A percentile compares a stretch with the other conserved stretches of the same genome.
Evolutionary conservation across 2,113 vertebrate genomes (phyloP).

Genomic region (Tetrax tetrax): DNA sequence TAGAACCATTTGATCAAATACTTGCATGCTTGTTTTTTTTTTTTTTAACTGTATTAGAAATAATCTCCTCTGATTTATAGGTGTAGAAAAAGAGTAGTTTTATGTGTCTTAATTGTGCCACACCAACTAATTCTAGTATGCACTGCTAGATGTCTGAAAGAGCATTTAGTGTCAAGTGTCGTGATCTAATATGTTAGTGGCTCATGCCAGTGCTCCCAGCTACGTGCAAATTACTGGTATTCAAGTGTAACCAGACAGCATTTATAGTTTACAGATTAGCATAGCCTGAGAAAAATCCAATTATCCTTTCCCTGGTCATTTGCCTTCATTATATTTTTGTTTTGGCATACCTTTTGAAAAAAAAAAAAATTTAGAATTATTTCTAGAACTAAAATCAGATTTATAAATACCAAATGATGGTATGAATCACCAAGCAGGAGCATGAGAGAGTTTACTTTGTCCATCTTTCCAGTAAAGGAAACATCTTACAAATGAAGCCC

Average conservation of each 20-base stretch:
- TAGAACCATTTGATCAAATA: constrained; percentile 46
- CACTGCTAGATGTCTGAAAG: background rate
- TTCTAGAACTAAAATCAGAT: constrained; percentile 17
- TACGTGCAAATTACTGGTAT: constrained; percentile 65
- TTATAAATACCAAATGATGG: background rate
- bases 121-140: background rate
- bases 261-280: constrained; percentile 67
- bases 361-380: background rate
- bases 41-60: background rate
- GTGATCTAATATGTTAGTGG: constrained; percentile 19
- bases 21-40: background rate
- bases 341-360: constrained; percentile 30
- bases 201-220: constrained; percentile 47
- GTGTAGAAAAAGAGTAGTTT: background rate
- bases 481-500: background rate
- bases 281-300: constrained; percentile 63
- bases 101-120: background rate
- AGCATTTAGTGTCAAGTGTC: constrained; percentile 46
- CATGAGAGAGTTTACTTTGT: background rate
- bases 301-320: constrained; percentile 65
- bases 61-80: constrained; percentile 4
- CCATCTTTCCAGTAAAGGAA: background rate
- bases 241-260: constrained; percentile 62
- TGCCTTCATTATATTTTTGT: constrained; percentile 61
- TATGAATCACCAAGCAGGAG: background rate